Evolutionary conservation across 2,888 invertebrate genomes (phyloP).

Genomic region (Helleia helle): DNA sequence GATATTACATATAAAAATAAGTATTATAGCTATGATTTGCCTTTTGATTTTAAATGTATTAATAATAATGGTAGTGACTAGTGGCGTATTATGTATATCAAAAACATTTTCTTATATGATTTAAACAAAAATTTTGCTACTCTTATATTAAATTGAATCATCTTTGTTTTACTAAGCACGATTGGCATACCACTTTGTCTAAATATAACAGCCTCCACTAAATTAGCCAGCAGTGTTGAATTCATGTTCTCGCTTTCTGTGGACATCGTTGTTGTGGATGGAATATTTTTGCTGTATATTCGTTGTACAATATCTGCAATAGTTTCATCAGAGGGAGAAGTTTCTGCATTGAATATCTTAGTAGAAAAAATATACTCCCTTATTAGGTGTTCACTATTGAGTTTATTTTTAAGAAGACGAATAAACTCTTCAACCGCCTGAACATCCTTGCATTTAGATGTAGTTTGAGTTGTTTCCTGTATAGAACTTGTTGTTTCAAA

Average conservation of each 20-base stretch:
- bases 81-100: too few relatives aligned
- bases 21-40: too few relatives aligned
- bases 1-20: too few relatives aligned
- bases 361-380: slow-evolving; percentile 40
- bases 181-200: slow-evolving; percentile 41
- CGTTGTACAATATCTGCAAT: slow-evolving; percentile 47
- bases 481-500: slow-evolving; percentile 31
- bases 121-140: too few relatives aligned
- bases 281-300: slow-evolving; percentile 47
- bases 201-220: slow-evolving; percentile 63
- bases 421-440: slow-evolving; percentile 50
- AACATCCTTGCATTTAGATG: slow-evolving; percentile 38
- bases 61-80: too few relatives aligned
- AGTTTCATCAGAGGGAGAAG: slow-evolving; percentile 37
- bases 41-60: too few relatives aligned
- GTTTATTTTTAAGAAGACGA: slow-evolving; percentile 46
- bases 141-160: too few relatives aligned
- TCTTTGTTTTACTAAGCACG: too few relatives aligned
- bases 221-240: slow-evolving; percentile 56
- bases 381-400: slow-evolving; percentile 46
- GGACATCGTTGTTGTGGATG: slow-evolving; percentile 33
- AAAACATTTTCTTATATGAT: too few relatives aligned
- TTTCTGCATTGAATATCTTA: slow-evolving; percentile 29
- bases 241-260: slow-evolving; percentile 42
- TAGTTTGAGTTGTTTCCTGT: slow-evolving; percentile 24